phyloP scores from a whole-genome alignment of 2,888 invertebrate genomes.

The Holacanthella duospinosa region DNA sequence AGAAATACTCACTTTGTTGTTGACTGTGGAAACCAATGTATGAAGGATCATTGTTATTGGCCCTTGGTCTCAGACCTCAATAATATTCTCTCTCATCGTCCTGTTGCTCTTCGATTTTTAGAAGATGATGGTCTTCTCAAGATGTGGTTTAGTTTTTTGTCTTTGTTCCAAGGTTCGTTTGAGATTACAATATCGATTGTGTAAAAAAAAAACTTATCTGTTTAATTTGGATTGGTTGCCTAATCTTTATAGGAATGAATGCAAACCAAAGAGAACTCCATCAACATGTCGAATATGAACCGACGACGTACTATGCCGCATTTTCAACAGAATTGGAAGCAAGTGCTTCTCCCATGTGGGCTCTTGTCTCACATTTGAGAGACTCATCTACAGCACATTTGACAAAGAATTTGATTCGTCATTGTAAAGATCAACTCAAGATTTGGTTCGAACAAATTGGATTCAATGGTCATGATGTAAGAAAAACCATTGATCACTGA shows the following conservation, averaged over 20 bases:
- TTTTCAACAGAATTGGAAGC: conserved; percentile 96
- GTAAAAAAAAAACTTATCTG: neutral
- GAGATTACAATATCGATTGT: neutral
- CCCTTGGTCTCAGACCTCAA: conserved; percentile 93
- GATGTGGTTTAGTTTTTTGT: conserved; percentile 91
- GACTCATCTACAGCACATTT: conserved; percentile 59
- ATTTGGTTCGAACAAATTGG: conserved; percentile 79
- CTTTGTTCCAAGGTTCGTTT: conserved; percentile 77
- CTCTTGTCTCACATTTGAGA: conserved; percentile 75
- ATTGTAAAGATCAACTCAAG: conserved; percentile 65
- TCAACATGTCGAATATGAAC: conserved; percentile 92
- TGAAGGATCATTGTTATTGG: conserved; percentile 99
- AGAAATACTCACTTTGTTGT: conserved; percentile 77
- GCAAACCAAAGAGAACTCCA: conserved; percentile 81
- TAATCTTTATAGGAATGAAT: conserved; percentile 70
- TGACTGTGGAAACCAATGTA: conserved; percentile 78
- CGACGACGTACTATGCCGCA: conserved; percentile 92
- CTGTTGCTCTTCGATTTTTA: conserved; percentile 81
- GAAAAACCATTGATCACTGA: neutral
- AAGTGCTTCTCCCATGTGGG: conserved; percentile 97
- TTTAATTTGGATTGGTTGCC: neutral
- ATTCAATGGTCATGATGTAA: conserved; percentile 3
- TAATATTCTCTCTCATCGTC: conserved; percentile 85
- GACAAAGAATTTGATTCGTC: conserved; percentile 62
- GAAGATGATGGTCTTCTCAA: conserved; percentile 77